Conservation (phyloP, 2,888 invertebrate genomes). For the Epicampocera succincta region DNA sequence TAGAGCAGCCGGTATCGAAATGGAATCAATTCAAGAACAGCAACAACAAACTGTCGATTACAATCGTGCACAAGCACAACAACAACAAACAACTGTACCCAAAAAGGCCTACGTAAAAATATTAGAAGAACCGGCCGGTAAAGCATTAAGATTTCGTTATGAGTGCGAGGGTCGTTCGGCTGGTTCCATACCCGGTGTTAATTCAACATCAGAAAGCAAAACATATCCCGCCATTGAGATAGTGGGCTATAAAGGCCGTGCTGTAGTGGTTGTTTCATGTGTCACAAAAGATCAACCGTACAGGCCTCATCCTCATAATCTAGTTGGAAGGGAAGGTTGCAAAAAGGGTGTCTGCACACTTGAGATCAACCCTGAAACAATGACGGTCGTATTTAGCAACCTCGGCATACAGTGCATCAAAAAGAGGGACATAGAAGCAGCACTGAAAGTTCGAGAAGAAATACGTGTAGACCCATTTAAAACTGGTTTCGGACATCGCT, state of each 20-base stretch:
- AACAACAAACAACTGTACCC: constrained; percentile 73
- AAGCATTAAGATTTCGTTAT: constrained; percentile 94
- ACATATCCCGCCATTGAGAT: constrained; percentile 96
- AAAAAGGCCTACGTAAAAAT: constrained; percentile 87
- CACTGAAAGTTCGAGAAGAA: constrained; percentile 89
- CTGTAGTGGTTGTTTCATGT: constrained; percentile 96
- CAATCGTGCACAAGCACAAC: constrained; percentile 73
- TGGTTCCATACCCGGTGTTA: constrained; percentile 96
- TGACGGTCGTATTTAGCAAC: constrained; percentile 93
- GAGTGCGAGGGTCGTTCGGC: constrained; percentile 98
- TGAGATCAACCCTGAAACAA: constrained; percentile 88
- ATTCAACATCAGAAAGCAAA: constrained; percentile 94
- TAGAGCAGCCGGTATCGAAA: too few species aligned
- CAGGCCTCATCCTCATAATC: constrained; percentile 86
- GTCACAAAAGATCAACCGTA: constrained; percentile 95
- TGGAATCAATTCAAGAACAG: constrained; percentile 77
- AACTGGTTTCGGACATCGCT: constrained; percentile 93
- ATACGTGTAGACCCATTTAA: constrained; percentile 96
- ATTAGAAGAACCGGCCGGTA: constrained; percentile 94
- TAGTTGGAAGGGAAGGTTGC: constrained; percentile 96
- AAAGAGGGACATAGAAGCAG: constrained; percentile 94
- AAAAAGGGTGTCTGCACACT: constrained; percentile 95
- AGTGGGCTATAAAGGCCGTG: constrained; percentile 90
- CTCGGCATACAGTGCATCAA: constrained; percentile 98
- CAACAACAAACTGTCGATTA: constrained; percentile 73